Evolutionary conservation across 1,140 invertebrate species (phyloP), one percentile per base, ranked within the genome.

Genomic region (Temnothorax nylanderi): DNA sequence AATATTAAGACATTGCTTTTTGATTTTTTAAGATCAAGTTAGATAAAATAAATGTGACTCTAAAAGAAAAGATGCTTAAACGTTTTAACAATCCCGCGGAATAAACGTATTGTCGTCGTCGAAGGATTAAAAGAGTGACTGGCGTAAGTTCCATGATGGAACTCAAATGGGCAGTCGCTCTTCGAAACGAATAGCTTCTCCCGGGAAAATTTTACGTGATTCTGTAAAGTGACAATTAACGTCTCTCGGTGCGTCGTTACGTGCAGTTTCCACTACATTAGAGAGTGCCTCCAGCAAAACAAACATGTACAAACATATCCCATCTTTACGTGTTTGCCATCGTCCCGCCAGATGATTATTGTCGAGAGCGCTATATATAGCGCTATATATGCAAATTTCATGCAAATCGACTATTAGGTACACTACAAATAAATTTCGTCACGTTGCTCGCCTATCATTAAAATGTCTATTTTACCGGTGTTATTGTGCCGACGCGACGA

Each of bases 341-440:
- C 41, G n/a, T 13, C 34, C 51, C 11, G 34, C 18, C 60, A 11
- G 6, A 80, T 32, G 32, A 78, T 51, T 13, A 3, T 80, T 67
- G 44, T 65, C 26, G 16, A 0, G 4, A n/a, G n/a, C 6, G 26
- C 18, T 37, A 54, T 37, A 21, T 0, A 26, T 26, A n/a, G n/a
- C 6, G 26, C 18, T 37, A 54, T 37, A 21, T 26, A 10, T 44
- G 37, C 21, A 54, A 84, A 75, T 75, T 75, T 75, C 26, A 84
- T 84, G 80, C 69, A 84, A 84, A 84, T 84, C 13, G 18, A 47
- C 32, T 44, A 10, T 58, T 44, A 34, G 8, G 41, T 13, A 26
- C 26, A 26, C 26, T 26, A 62, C 60, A 75, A 81, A 84, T 75
- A 69, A 56, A 60, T 75, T 84, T 62, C 54, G 13, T 62, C 54